Evolutionary conservation across 1,140 invertebrate species (phyloP), one percentile per base, ranked within the genome.

Genomic region (Holotrichia oblita): DNA sequence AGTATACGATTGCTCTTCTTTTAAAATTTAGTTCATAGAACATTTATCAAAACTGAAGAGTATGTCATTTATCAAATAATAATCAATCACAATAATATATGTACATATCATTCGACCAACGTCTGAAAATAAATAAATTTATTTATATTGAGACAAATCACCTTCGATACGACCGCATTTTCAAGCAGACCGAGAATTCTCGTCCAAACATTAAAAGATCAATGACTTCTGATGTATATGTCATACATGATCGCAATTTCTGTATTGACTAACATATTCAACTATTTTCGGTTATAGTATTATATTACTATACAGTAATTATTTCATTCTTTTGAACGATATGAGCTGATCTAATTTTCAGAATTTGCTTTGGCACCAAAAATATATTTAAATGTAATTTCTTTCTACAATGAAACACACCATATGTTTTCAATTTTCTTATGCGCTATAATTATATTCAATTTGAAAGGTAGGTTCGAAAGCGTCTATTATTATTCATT

Each of bases 191-290:
- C 48, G 48, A 69, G 22, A 69, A 69, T 34, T 69, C 61, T 69
- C 22, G 61, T 14, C 61, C 61, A 69, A 69, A 69, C 61, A 69
- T 34, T 34, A 69, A 34, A 20, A 69, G 61, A 69, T 69, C 61
- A 69, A 27, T 22, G 61, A 69, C 61, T 69, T 69, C 61, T 69
- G 22, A 3, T 12, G 61, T 69, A 34, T 34, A 1, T 69, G 22
- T 22, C 27, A 69, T 69, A 34, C 24, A 27, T 22, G 61, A 7
- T 14, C 22, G 61, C 24, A 27, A 69, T 69, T 69, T 27, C 61
- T 69, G 22, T 22, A 20, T 27, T 22, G 22, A 69, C 61, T 69
- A 20, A 7, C 8, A 22, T 69, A 69, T 69, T 34, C 61, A 69
- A 22, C 61, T 22, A 27, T 22, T 69, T 27, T 69, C 61, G 17